These are phyloP conservation scores for Phycodurus eques DNA, from an alignment of 2,113 vertebrate species.

Conservation along the genomic window DNA sequence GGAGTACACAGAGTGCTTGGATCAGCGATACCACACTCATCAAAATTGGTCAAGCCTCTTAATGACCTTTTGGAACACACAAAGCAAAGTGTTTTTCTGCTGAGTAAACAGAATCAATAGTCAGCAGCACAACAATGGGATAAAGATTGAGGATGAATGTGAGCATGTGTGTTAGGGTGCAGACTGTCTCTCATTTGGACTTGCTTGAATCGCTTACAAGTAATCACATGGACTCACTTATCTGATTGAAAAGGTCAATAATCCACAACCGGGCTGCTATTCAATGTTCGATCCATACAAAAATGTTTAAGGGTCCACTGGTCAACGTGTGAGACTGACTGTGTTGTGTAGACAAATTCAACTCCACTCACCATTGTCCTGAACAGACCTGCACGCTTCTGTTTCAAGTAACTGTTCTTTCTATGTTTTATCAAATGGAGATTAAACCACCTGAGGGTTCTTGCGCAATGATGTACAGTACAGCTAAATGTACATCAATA, in stretches of 20 bases:
- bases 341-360: neutral
- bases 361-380: slow-evolving; percentile 14
- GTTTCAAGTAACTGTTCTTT: slow-evolving; percentile 30
- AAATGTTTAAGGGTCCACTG: slow-evolving; percentile 4
- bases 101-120: slow-evolving; percentile 58
- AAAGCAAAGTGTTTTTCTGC: slow-evolving; percentile 58
- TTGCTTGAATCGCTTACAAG: slow-evolving; percentile 13
- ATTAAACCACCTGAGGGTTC: slow-evolving; percentile 28
- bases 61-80: slow-evolving; percentile 60
- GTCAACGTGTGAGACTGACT: slow-evolving; percentile 11
- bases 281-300: slow-evolving; percentile 15
- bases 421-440: slow-evolving; percentile 41
- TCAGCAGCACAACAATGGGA: slow-evolving; percentile 32
- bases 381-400: slow-evolving; percentile 10
- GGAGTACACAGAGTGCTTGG: slow-evolving; percentile 16
- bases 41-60: slow-evolving; percentile 46
- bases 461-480: slow-evolving; percentile 13
- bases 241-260: slow-evolving; percentile 32
- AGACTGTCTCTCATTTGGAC: slow-evolving; percentile 23
- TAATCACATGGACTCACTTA: slow-evolving; percentile 29
- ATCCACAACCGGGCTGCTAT: slow-evolving; percentile 8
- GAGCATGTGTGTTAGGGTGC: slow-evolving; percentile 15
- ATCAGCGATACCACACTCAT: slow-evolving; percentile 32
- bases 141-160: slow-evolving; percentile 39
- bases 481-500: slow-evolving; percentile 18